phyloP scores from a whole-genome alignment of 2,113 vertebrate species.

The Oncorhynchus gorbuscha region DNA sequence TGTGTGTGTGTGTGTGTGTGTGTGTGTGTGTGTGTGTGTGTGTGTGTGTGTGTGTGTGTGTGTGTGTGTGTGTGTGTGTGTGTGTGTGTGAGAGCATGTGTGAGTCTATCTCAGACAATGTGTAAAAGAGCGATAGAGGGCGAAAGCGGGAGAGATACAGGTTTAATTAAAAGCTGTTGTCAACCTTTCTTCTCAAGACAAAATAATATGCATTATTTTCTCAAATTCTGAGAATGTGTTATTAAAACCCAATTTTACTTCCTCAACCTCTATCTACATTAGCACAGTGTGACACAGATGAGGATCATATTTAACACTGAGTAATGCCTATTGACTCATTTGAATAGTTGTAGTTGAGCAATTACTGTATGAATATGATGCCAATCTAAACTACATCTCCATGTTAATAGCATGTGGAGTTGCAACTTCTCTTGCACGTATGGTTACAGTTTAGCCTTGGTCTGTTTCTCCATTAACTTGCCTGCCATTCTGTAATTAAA shows the following conservation, averaged over 20 bases:
- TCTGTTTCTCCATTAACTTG: too few relatives aligned
- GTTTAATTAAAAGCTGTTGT: constrained; percentile 59
- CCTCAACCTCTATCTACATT: not conserved
- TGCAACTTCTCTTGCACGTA: not conserved
- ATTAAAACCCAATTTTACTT: not conserved
- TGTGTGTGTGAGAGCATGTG: not conserved
- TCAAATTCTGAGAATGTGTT: constrained; percentile 17
- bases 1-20: constrained; percentile 14
- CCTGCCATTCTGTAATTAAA: too few relatives aligned
- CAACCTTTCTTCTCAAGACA: constrained; percentile 30
- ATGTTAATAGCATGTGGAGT: not conserved
- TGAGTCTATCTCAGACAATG: constrained; percentile 40
- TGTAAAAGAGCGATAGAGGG: constrained; percentile 40
- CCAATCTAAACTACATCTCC: not conserved
- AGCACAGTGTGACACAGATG: not conserved
- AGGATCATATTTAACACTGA: not conserved
- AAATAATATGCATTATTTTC: constrained; percentile 44
- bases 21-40: constrained; percentile 23
- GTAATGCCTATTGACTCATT: not conserved
- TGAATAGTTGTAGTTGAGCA: not conserved
- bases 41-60: not conserved
- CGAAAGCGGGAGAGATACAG: constrained; percentile 30
- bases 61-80: constrained; percentile 11
- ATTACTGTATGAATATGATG: not conserved
- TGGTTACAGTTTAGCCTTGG: too few relatives aligned